phyloP scores from a whole-genome alignment of 2,113 vertebrate species.

The Cromileptes altivelis region DNA sequence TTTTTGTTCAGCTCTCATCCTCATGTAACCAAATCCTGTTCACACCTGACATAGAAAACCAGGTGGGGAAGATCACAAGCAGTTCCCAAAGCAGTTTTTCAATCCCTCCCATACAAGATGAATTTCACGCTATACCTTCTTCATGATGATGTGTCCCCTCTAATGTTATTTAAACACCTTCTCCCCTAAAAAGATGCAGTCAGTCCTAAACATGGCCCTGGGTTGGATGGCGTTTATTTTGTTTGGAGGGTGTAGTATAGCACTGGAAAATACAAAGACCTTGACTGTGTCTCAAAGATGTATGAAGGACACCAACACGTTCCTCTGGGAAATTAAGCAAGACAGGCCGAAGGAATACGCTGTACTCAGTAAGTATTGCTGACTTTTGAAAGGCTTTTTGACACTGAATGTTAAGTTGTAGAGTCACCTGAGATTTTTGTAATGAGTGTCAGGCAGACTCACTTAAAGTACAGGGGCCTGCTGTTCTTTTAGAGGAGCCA shows the following conservation, averaged over 20 bases:
- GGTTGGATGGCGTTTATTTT: slow-evolving; percentile 46
- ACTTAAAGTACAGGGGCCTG: not conserved
- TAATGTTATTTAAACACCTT: slow-evolving; percentile 76
- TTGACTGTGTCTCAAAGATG: slow-evolving; percentile 82
- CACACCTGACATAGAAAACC: slow-evolving; percentile 53
- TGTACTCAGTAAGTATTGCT: slow-evolving; percentile 86
- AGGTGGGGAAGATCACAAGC: slow-evolving; percentile 2
- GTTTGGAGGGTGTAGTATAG: slow-evolving; percentile 26
- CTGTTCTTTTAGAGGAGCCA: not conserved
- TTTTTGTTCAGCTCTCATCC: slow-evolving; percentile 24
- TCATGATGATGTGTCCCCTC: slow-evolving; percentile 40
- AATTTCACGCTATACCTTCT: slow-evolving; percentile 57
- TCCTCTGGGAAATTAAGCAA: slow-evolving; percentile 86
- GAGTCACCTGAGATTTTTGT: not conserved
- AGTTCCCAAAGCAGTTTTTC: slow-evolving; percentile 19
- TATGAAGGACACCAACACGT: slow-evolving; percentile 80
- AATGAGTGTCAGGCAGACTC: not conserved
- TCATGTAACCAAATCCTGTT: slow-evolving; percentile 61
- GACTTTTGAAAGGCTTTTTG: slow-evolving; percentile 1
- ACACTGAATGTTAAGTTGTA: not conserved
- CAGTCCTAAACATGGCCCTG: slow-evolving; percentile 69
- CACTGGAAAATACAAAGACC: slow-evolving; percentile 10
- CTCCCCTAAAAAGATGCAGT: slow-evolving; percentile 22
- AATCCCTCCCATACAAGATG: slow-evolving; percentile 27
- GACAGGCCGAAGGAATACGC: slow-evolving; percentile 85